Conservation (phyloP, 2,113 vertebrate genomes). For the Leptocoma aspasia region DNA sequence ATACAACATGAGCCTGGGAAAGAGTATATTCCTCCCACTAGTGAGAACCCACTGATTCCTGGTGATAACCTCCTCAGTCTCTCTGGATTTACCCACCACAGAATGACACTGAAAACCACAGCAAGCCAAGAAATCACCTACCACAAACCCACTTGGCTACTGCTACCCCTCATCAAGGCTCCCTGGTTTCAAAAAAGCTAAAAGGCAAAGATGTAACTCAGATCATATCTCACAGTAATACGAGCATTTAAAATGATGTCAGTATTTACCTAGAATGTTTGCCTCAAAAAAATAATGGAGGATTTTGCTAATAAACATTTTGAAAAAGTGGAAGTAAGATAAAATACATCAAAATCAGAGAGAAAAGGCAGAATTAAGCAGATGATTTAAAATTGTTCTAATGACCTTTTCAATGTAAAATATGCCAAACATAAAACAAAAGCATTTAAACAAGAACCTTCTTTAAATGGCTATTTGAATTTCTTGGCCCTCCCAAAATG, state of each 20-base stretch:
- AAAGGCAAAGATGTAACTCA: not conserved
- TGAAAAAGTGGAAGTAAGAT: not conserved
- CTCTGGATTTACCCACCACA: not conserved
- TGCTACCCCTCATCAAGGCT: not conserved
- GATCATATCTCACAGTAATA: not conserved
- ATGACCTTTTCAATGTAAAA: not conserved
- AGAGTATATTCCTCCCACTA: not conserved
- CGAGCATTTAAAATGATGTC: not conserved
- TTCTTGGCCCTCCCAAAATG: not conserved
- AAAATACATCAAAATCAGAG: not conserved
- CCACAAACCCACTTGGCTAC: not conserved
- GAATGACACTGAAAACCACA: not conserved
- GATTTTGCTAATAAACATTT: not conserved
- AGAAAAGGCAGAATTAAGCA: not conserved
- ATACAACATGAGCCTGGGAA: not conserved
- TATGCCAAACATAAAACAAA: not conserved
- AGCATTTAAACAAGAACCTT: not conserved
- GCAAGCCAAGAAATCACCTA: not conserved
- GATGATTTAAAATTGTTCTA: not conserved
- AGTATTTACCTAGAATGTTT: not conserved
- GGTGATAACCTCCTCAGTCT: not conserved
- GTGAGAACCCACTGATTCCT: not conserved
- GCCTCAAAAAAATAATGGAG: not conserved
- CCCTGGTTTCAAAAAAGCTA: not conserved
- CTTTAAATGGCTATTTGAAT: not conserved